Conservation (phyloP, 2,113 vertebrate species). For the Psittacara wagleri region DNA sequence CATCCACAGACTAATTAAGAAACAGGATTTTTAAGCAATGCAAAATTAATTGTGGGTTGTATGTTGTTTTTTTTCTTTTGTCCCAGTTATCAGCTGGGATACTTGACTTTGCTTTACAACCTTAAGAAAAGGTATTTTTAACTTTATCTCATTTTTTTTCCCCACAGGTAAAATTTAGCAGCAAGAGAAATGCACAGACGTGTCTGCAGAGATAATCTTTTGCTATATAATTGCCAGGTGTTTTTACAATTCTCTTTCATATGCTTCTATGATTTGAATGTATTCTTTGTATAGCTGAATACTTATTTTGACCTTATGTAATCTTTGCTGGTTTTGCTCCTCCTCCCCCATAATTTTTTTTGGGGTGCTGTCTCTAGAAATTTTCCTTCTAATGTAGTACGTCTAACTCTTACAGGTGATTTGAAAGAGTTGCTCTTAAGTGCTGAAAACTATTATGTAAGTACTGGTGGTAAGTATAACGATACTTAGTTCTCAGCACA, state of each 20-base stretch:
- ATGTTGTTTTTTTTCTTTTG: rapidly evolving
- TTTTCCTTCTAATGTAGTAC: neutral
- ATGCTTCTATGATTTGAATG: neutral
- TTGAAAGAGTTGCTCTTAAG: neutral
- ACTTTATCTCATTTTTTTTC: neutral
- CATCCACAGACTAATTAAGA: neutral
- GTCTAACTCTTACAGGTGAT: neutral
- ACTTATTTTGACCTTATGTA: neutral
- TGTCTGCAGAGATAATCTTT: neutral
- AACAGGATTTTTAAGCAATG: neutral
- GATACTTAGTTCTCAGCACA: neutral
- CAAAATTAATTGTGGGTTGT: neutral
- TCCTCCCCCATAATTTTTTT: neutral
- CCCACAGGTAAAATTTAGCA: neutral
- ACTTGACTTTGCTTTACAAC: neutral
- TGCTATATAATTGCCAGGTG: neutral
- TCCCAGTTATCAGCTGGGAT: neutral
- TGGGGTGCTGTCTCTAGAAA: neutral
- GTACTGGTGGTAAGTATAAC: neutral
- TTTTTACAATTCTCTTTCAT: neutral
- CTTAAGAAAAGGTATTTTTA: neutral
- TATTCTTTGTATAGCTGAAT: neutral
- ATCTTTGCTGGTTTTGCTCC: neutral
- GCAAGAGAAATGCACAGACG: neutral
- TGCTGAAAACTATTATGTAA: neutral